Evolutionary conservation across 2,797 vertebrate genomes (phyloP).

Genomic region (Cetoscarus ocellatus): DNA sequence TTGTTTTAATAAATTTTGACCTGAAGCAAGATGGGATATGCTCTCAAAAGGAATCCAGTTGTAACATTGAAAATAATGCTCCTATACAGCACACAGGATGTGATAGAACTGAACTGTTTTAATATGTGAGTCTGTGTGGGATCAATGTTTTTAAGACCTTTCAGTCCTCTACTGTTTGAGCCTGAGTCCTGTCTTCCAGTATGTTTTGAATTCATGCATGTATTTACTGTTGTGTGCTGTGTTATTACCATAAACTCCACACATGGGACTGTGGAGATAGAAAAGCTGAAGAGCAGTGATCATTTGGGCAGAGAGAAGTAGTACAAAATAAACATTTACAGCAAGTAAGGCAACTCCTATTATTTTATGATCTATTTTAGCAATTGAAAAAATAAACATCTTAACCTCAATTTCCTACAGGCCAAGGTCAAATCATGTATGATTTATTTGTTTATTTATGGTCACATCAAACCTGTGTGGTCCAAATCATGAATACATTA

Average conservation of each 20-base stretch:
- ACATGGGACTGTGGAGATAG: constrained; percentile 6
- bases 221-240: constrained; percentile 15
- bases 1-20: neutral
- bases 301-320: constrained; percentile 2
- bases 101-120: neutral
- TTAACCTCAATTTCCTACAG: too few species aligned
- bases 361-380: too few species aligned
- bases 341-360: neutral
- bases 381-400: too few species aligned
- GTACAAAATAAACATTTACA: neutral
- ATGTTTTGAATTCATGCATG: constrained; percentile 16
- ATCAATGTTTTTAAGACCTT: neutral
- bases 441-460: too few species aligned
- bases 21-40: neutral
- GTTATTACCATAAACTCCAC: constrained; percentile 19
- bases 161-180: constrained; percentile 1
- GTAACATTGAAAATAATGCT: too few species aligned
- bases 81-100: neutral
- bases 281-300: constrained; percentile 9
- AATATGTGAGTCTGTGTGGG: neutral
- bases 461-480: too few species aligned
- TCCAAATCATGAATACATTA: too few species aligned
- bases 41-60: too few species aligned
- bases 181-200: constrained; percentile 6
- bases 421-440: too few species aligned